phyloP scores from a whole-genome alignment of 1,140 invertebrate species.

The Fragariocoptes setiger region DNA sequence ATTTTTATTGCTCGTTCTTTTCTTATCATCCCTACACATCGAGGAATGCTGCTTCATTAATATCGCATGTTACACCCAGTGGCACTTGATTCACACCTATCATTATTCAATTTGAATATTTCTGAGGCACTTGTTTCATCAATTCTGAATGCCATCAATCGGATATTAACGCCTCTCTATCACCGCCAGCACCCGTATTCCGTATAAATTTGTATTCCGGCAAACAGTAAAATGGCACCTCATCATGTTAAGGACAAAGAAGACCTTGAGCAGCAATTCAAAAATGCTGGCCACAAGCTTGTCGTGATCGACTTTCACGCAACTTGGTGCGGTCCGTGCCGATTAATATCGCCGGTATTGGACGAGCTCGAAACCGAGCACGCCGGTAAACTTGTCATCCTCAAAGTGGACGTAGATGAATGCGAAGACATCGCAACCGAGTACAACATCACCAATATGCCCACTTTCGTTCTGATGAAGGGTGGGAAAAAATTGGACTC shows the following conservation, averaged over 20 bases:
- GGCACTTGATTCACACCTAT: too few species aligned
- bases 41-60: too few species aligned
- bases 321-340: conserved; percentile 52
- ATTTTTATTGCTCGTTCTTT: too few species aligned
- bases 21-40: too few species aligned
- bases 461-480: conserved; percentile 68
- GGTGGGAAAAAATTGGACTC: conserved; percentile 29
- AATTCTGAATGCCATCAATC: too few species aligned
- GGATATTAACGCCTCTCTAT: too few species aligned
- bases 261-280: conserved; percentile 35
- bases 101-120: too few species aligned
- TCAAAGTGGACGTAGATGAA: conserved; percentile 53
- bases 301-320: conserved; percentile 39
- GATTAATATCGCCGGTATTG: conserved; percentile 46
- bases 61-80: too few species aligned
- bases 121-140: too few species aligned
- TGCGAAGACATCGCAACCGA: conserved; percentile 38
- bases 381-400: conserved; percentile 24
- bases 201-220: too few species aligned
- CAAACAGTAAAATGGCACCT: too few species aligned
- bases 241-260: conserved; percentile 17
- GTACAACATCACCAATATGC: conserved; percentile 58
- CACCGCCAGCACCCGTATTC: too few species aligned
- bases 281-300: conserved; percentile 34
- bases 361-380: conserved; percentile 12